Evolutionary conservation across 2,797 vertebrate species (phyloP), one percentile per base, ranked within the genome.

Genomic region (Pygocentrus nattereri): DNA sequence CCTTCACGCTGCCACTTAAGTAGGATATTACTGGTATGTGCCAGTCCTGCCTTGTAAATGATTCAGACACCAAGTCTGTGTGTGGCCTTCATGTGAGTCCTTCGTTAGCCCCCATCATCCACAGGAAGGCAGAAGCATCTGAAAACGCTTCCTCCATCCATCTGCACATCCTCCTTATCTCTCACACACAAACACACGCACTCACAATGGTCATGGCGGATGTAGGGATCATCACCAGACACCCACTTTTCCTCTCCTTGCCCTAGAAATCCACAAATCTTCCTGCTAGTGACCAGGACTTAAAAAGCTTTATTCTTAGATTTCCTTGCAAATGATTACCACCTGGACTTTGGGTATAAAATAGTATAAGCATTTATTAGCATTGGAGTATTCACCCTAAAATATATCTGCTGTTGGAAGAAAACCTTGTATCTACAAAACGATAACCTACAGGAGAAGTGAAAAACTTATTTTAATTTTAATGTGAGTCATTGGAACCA

Each of bases 81-180:
- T 78, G 41, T 68, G 58, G 41, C 78, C 76, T 80, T 78, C 49
- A 56, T 65, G 54, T 52, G 67, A 62, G 74, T 85, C 85, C 82
- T 87, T 73, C 67, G 54, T 82, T 73, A 78, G 44, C 76, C 73
- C 71, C 70, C 54, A 44, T 77, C 81, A 64, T 75, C 73, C 76
- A 82, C 86, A 86, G 86, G 87, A 86, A 87, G 75, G 54, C 56
- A 73, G 69, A 84, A 34, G 23, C 68, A 69, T 83, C 81, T 67
- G 58, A 86, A 82, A 78, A 71, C 68, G 16, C 83, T 86, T 88
- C 88, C 87, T 85, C 38, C 61, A 76, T 85, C 83, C 59, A 64
- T 85, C 85, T 74, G 74, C 7, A 78, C 67, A 77, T 86, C 79
- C 84, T 72, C 21, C 16, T 34, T 50, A 2, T 64, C 61, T 78